Base-by-base conservation (phyloP, 2,113 vertebrate species). In the Hyaena hyaena region DNA sequence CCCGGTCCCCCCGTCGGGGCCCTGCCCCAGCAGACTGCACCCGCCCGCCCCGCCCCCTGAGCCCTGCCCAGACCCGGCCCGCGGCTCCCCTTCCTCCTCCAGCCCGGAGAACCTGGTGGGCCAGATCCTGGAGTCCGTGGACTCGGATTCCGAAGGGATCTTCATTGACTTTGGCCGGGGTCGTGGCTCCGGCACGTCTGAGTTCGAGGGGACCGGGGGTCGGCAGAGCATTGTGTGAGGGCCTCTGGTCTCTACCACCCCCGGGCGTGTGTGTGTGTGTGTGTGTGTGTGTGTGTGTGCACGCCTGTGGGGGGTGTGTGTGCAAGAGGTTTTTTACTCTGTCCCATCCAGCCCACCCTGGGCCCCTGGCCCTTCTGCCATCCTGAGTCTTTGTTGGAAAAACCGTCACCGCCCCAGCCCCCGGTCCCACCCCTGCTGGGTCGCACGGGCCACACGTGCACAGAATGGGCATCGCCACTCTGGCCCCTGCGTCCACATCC, bases 131-230 rank as follows among this genome's bases (percentile, higher is more conserved):
- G 99, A 99, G 97, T 99, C 99, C 0, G 97, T 99, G 0, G 99
- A 99, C 98, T 99, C 99, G 0, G 99, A 99, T 92, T 98, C 98
- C 0, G 99, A 99, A 74, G 99, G 99, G 10, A 99, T 99, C 98
- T 99, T 99, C 98, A 99, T 99, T 89, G 99, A 99, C 98, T 99
- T 99, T 95, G 98, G 99, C 31, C 97, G 96, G 10, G 98, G 98
- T 23, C 92, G 98, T 0, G 97, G 97, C 90, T 98, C 99, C 0
- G 98, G 96, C 48, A 93, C 98, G 0, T 98, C 99, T 0, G 97
- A 92, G 0, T 98, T 99, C 81, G 99, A 98, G 45, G 98, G 98
- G 76, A 97, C 99, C 0, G 98, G 99, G 58, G 98, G 97, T 88
- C 98, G 99, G 94, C 99, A 99, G 97, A 99, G 99, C 63, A 95